Conservation (phyloP, 2,113 vertebrate species). For the Progne subis region DNA sequence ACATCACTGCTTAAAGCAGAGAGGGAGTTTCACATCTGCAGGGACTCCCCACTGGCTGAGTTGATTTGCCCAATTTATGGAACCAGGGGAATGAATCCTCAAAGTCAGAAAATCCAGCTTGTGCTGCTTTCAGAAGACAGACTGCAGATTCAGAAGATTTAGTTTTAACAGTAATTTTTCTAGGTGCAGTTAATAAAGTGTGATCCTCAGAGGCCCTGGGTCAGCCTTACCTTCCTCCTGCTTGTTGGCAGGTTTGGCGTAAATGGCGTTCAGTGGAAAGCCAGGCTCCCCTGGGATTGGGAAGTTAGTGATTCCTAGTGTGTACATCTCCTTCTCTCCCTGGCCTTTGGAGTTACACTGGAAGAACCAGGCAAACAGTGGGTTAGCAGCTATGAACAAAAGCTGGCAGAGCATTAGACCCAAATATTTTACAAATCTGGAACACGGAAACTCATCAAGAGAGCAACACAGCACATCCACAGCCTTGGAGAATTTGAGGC, state of each 20-base stretch:
- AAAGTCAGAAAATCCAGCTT: not conserved
- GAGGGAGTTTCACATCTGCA: not conserved
- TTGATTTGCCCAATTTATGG: not conserved
- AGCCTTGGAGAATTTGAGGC: not conserved
- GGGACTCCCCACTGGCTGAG: not conserved
- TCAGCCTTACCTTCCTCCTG: slow-evolving; percentile 81
- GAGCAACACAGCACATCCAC: not conserved
- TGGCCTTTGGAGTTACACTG: slow-evolving; percentile 95
- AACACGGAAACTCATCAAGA: not conserved
- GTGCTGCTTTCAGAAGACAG: not conserved
- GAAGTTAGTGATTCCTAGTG: slow-evolving; percentile 94
- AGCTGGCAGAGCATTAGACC: not conserved
- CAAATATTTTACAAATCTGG: not conserved
- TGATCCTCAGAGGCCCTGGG: not conserved
- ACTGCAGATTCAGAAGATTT: not conserved
- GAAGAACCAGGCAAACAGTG: slow-evolving; percentile 25
- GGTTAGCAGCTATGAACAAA: not conserved
- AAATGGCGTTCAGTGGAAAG: slow-evolving; percentile 98
- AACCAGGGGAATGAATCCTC: not conserved
- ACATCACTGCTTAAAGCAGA: not conserved
- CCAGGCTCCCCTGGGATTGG: slow-evolving; percentile 98
- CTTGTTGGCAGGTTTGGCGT: slow-evolving; percentile 81
- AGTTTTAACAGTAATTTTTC: not conserved
- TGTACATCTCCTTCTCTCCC: slow-evolving; percentile 99
- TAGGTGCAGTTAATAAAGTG: not conserved